These are phyloP conservation scores for Amitus sp. DNA, from an alignment of 2,888 invertebrate genomes.

Conservation along the genomic window DNA sequence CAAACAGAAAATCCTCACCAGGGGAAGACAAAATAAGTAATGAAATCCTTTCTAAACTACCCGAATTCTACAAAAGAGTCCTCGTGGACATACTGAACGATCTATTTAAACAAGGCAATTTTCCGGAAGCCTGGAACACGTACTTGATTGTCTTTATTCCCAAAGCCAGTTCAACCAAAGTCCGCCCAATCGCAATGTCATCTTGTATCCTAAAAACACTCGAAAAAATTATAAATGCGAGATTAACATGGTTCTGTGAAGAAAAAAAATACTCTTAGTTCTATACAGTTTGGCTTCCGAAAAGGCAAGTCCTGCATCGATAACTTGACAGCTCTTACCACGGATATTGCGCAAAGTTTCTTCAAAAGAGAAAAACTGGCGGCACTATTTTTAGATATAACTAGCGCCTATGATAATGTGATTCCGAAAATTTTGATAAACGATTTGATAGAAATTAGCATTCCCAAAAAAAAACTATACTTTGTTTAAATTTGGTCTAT, in stretches of 20 bases:
- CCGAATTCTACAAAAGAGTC: constrained; percentile 15
- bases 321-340: constrained; percentile 14
- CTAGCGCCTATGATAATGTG: constrained; percentile 28
- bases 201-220: constrained; percentile 27
- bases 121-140: constrained; percentile 25
- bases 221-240: constrained; percentile 24
- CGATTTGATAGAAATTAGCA: constrained; percentile 12
- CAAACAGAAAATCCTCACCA: constrained; percentile 14
- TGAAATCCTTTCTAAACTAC: constrained; percentile 8
- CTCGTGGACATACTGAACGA: constrained; percentile 21
- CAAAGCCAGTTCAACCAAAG: constrained; percentile 21
- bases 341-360: constrained; percentile 17
- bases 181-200: constrained; percentile 30
- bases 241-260: constrained; percentile 23
- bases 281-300: constrained; percentile 28
- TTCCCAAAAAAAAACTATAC: constrained; percentile 11
- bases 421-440: constrained; percentile 20
- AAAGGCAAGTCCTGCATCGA: constrained; percentile 27
- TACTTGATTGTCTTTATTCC: constrained; percentile 33
- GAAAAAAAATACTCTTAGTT: constrained; percentile 1
- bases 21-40: constrained; percentile 24
- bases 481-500: constrained; percentile 20
- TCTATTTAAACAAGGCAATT: constrained; percentile 8
- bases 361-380: constrained; percentile 12
- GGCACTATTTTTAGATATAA: constrained; percentile 25